These are phyloP conservation scores for Dipodomys stephensi DNA, from an alignment of 2,113 vertebrate species.

Conservation along the genomic window DNA sequence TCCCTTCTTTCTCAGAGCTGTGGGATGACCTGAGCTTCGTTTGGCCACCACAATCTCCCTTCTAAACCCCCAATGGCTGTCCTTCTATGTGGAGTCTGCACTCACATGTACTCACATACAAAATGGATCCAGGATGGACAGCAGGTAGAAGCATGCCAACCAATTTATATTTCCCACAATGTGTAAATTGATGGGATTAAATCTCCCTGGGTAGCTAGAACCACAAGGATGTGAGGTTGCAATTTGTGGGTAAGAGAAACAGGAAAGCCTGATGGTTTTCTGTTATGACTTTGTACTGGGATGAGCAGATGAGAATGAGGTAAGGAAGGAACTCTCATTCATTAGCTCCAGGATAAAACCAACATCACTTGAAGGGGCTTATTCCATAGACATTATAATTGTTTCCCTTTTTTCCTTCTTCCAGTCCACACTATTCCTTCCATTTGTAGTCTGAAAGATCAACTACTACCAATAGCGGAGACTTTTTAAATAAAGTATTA, in stretches of 20 bases:
- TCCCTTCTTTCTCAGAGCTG: background rate
- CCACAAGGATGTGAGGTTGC: background rate
- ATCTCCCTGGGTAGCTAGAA: background rate
- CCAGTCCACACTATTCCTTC: too few species aligned
- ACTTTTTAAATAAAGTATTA: accelerated
- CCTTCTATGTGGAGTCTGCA: background rate
- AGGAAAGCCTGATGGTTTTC: background rate
- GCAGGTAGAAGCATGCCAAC: background rate
- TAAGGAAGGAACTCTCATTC: background rate
- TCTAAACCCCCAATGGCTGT: accelerated
- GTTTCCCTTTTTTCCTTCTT: background rate
- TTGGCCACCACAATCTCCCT: background rate
- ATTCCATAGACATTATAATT: background rate
- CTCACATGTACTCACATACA: background rate
- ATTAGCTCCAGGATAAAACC: background rate
- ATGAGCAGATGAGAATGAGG: background rate
- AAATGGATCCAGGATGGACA: background rate
- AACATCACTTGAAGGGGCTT: background rate
- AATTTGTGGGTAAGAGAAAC: background rate
- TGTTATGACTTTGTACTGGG: background rate
- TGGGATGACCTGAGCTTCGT: background rate
- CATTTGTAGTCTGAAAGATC: background rate
- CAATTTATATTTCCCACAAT: background rate
- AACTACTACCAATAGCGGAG: background rate
- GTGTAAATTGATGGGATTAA: background rate